A percentile compares a stretch with the other conserved stretches of the same genome.
Conservation (phyloP, 64 coral and sea anemone species). For the Trachythela sp. region DNA sequence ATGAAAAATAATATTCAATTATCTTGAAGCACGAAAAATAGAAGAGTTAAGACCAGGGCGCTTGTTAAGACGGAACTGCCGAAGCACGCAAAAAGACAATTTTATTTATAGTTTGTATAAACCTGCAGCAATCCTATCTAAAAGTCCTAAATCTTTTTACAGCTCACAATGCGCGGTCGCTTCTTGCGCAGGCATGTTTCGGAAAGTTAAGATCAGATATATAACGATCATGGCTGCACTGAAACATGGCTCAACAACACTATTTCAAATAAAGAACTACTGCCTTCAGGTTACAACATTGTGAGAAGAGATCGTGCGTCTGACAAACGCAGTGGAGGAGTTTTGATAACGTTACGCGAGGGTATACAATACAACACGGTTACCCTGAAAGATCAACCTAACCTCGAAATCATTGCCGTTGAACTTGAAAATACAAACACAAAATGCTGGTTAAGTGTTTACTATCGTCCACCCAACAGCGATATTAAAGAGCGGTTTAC, state of each 20-base stretch:
- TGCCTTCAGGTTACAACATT: not conserved
- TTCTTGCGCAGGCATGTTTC: too few relatives aligned
- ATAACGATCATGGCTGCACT: too few relatives aligned
- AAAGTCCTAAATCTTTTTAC: too few relatives aligned
- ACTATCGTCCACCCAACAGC: slow-evolving; percentile 25
- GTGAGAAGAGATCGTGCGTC: not conserved
- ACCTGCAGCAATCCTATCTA: too few relatives aligned
- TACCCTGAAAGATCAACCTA: not conserved
- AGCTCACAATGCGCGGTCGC: too few relatives aligned
- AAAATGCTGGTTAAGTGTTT: slow-evolving; percentile 18
- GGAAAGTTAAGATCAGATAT: too few relatives aligned
- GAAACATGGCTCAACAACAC: slow-evolving; percentile 5
- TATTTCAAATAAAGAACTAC: not conserved
- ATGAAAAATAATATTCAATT: too few relatives aligned
- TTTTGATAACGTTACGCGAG: not conserved
- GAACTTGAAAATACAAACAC: not conserved
- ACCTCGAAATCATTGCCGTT: not conserved
- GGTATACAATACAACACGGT: not conserved
- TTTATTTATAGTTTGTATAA: too few relatives aligned
- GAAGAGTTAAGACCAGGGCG: too few relatives aligned
- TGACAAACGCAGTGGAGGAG: not conserved
- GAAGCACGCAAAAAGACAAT: too few relatives aligned
- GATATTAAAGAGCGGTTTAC: slow-evolving; percentile 11
- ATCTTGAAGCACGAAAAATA: too few relatives aligned
- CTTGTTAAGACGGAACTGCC: too few relatives aligned